These are phyloP conservation scores for Dasypus novemcinctus DNA, from an alignment of 2,113 vertebrate genomes.

Conservation along the genomic window DNA sequence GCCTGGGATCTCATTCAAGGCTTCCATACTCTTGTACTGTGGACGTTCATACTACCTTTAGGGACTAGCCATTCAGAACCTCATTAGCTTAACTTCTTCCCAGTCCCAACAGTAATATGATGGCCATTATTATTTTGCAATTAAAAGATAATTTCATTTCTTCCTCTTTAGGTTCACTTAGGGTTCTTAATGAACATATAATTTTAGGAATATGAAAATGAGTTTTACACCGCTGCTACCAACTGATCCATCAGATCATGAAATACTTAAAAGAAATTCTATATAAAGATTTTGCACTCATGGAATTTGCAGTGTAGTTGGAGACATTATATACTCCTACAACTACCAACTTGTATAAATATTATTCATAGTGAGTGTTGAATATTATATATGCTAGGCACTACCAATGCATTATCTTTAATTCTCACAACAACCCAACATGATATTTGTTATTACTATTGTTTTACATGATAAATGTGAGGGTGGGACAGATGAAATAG, in stretches of 20 bases:
- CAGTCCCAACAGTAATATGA: not conserved
- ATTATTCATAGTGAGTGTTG: not conserved
- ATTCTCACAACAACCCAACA: not conserved
- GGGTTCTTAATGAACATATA: not conserved
- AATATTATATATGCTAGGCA: not conserved
- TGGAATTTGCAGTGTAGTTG: not conserved
- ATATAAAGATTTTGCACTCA: not conserved
- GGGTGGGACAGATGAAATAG: not conserved
- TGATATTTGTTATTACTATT: not conserved
- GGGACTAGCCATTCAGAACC: not conserved
- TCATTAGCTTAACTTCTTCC: not conserved
- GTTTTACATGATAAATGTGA: not conserved
- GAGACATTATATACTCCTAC: not conserved
- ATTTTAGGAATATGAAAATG: not conserved
- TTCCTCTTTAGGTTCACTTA: not conserved
- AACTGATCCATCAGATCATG: not conserved
- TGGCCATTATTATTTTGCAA: not conserved
- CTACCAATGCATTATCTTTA: not conserved
- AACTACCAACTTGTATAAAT: not conserved
- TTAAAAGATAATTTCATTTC: not conserved
- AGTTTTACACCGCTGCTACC: not conserved
- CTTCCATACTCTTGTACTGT: not conserved
- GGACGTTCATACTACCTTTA: no score
- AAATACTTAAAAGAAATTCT: not conserved
- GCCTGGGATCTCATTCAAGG: not conserved